Percentiles rank a stretch among this genome's conserved stretches.
phyloP scores from a whole-genome alignment of 1,140 invertebrate species.

The Alviniconcha marisindica region DNA sequence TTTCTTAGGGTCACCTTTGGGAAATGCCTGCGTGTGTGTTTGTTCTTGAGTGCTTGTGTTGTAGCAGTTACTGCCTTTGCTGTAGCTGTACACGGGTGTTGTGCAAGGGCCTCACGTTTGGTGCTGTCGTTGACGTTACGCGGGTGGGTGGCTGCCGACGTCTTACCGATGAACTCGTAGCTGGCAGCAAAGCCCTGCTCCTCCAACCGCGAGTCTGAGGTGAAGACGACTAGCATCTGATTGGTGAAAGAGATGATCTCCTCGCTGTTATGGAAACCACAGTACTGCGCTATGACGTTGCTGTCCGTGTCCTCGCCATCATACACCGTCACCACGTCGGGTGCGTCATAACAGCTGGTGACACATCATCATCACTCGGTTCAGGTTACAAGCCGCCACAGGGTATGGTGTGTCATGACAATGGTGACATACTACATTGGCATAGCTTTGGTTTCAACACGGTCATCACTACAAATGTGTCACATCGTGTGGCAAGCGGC shows the following conservation, averaged over 20 bases:
- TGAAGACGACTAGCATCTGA: conserved; percentile 52
- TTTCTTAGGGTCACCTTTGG: too few relatives aligned
- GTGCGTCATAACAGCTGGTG: conserved; percentile 54
- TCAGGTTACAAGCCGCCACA: too few relatives aligned
- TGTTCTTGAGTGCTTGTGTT: background rate
- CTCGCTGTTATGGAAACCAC: conserved; percentile 54
- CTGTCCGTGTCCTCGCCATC: conserved; percentile 48
- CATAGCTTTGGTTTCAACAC: too few relatives aligned
- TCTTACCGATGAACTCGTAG: conserved; percentile 46
- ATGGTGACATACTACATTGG: too few relatives aligned
- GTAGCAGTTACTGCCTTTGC: background rate
- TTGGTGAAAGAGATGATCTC: conserved; percentile 47
- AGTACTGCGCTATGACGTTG: conserved; percentile 53
- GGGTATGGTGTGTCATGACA: too few relatives aligned
- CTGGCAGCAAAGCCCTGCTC: conserved; percentile 55
- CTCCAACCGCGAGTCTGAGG: conserved; percentile 44
- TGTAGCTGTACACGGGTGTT: background rate
- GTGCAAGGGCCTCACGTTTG: background rate
- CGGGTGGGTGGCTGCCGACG: background rate
- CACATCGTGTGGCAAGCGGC: too few relatives aligned
- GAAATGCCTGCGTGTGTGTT: background rate
- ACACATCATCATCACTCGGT: too few relatives aligned
- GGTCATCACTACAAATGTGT: too few relatives aligned
- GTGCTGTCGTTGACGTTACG: background rate
- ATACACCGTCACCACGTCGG: conserved; percentile 53